phyloP scores from a whole-genome alignment of 2,113 vertebrate species.

The Dromaius novaehollandiae region DNA sequence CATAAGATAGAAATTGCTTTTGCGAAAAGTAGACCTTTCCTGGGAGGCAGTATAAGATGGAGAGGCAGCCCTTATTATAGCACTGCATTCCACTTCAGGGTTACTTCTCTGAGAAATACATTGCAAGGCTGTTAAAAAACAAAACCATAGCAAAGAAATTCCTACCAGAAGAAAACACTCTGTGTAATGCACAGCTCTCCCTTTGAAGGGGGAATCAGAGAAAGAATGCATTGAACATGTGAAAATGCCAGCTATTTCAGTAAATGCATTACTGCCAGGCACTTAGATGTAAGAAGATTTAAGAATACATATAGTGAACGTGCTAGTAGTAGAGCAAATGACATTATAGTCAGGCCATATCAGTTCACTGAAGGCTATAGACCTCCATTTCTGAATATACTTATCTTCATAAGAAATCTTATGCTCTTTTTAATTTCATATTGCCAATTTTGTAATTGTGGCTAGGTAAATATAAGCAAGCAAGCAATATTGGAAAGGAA shows the following conservation, averaged over 20 bases:
- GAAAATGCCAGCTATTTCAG: neutral
- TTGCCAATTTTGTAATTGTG: neutral
- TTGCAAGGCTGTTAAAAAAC: neutral
- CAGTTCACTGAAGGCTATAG: neutral
- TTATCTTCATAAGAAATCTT: neutral
- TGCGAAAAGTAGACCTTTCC: neutral
- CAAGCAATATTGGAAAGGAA: neutral
- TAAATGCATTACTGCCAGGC: neutral
- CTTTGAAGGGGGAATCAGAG: neutral
- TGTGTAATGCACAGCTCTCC: neutral
- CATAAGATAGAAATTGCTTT: neutral
- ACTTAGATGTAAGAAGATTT: neutral
- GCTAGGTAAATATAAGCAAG: neutral
- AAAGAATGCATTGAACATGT: neutral
- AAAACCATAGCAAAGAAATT: neutral
- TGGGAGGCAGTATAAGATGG: neutral
- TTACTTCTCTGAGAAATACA: neutral
- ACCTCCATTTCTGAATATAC: neutral
- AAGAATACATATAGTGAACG: neutral
- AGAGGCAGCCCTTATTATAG: neutral
- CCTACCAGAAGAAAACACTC: neutral
- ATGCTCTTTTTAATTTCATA: neutral
- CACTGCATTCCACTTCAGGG: neutral
- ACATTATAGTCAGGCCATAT: neutral
- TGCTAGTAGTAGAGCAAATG: neutral